Evolutionary conservation across 2,888 invertebrate species (phyloP).

Genomic region (Harpalus rufipes): DNA sequence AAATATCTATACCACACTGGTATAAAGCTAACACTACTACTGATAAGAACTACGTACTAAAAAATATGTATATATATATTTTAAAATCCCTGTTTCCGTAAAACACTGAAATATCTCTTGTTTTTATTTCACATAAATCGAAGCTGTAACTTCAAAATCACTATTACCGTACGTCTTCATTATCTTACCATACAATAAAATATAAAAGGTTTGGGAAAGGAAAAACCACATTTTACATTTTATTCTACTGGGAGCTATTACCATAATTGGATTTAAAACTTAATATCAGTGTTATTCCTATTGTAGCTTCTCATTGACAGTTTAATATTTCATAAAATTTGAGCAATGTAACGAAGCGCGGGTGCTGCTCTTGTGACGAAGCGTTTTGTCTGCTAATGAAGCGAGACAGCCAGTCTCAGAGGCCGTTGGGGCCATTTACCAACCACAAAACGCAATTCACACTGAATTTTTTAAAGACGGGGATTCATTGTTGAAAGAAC

Average conservation of each 20-base stretch:
- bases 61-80: too few species aligned
- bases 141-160: not conserved
- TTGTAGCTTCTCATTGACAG: constrained; percentile 31
- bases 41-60: too few species aligned
- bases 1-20: too few species aligned
- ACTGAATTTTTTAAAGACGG: not conserved
- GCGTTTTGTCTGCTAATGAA: constrained; percentile 38
- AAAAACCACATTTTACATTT: not conserved
- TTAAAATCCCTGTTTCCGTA: too few species aligned
- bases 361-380: not conserved
- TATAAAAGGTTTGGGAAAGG: not conserved
- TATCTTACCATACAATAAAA: not conserved
- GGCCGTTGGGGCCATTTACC: constrained; percentile 16
- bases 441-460: not conserved
- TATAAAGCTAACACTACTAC: too few species aligned
- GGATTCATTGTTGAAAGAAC: not conserved
- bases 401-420: constrained; percentile 18
- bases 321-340: constrained; percentile 48
- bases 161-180: not conserved
- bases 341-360: constrained; percentile 7
- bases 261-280: not conserved
- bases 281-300: not conserved
- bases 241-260: not conserved
- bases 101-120: too few species aligned
- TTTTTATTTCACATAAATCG: not conserved